These are phyloP conservation scores for Odontocerum albicorne DNA, from an alignment of 2,888 invertebrate species.

Conservation along the genomic window DNA sequence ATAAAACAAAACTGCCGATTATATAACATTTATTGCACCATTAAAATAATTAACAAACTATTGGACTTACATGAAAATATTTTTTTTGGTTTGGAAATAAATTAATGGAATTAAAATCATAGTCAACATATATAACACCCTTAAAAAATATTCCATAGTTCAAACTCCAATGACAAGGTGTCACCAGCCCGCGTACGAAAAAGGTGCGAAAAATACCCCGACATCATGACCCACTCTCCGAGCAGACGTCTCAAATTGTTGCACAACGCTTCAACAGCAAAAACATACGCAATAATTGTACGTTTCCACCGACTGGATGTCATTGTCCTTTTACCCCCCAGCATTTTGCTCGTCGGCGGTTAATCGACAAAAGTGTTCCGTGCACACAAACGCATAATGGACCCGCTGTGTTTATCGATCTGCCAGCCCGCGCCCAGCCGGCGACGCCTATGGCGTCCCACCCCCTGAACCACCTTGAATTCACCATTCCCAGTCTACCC, in stretches of 20 bases:
- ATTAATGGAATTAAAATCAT: too few species aligned
- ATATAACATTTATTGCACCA: too few species aligned
- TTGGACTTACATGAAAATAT: too few species aligned
- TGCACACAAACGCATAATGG: conserved; percentile 23
- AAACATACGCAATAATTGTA: background rate
- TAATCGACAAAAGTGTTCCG: background rate
- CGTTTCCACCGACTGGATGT: background rate
- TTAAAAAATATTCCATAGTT: too few species aligned
- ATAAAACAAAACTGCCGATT: too few species aligned
- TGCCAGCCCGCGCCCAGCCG: conserved; percentile 53
- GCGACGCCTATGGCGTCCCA: conserved; percentile 57
- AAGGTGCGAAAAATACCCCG: too few species aligned
- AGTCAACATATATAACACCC: too few species aligned
- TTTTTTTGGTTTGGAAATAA: too few species aligned
- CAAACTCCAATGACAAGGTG: too few species aligned
- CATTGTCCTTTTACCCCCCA: background rate
- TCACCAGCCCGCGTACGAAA: too few species aligned
- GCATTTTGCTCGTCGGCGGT: background rate
- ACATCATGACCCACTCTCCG: background rate
- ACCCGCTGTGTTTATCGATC: conserved; percentile 51
- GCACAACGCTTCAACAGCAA: background rate
- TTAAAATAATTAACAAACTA: too few species aligned
- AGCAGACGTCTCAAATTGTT: background rate
- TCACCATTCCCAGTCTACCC: too few species aligned
- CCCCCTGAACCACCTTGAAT: conserved; percentile 49